A percentile compares a stretch with the other conserved stretches of the same genome.
Conservation (phyloP, 2,797 vertebrate species). For the Hipposideros larvatus region DNA sequence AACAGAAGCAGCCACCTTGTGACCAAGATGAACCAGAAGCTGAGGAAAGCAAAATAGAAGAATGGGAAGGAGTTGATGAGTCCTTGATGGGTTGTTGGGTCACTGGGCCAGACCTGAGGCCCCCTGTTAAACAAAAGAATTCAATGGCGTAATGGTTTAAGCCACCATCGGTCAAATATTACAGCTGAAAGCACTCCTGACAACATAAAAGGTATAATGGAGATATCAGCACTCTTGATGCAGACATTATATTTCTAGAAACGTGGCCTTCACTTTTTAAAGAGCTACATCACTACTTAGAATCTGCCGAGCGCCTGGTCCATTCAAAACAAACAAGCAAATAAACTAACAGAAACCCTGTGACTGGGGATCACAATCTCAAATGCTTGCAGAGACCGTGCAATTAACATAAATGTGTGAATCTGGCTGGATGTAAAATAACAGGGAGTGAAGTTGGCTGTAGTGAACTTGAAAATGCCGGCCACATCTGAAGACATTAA, state of each 20-base stretch:
- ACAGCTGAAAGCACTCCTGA: neutral
- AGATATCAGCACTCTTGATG: neutral
- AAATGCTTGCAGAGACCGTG: neutral
- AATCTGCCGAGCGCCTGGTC: neutral
- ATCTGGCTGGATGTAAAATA: neutral
- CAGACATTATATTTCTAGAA: neutral
- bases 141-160: neutral
- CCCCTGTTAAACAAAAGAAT: neutral
- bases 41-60: conserved; percentile 1
- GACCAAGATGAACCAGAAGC: neutral
- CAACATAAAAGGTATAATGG: neutral
- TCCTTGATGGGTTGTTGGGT: neutral
- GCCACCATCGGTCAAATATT: neutral
- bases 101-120: neutral
- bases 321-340: neutral
- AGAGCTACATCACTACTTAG: neutral
- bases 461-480: neutral
- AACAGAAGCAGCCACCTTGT: neutral
- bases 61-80: neutral
- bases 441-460: neutral
- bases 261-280: neutral
- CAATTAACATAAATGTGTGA: neutral
- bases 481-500: neutral
- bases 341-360: neutral
- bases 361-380: neutral